These are phyloP conservation scores for Drosophila austrosaltans DNA, from an alignment of 2,888 invertebrate species.

Conservation along the genomic window DNA sequence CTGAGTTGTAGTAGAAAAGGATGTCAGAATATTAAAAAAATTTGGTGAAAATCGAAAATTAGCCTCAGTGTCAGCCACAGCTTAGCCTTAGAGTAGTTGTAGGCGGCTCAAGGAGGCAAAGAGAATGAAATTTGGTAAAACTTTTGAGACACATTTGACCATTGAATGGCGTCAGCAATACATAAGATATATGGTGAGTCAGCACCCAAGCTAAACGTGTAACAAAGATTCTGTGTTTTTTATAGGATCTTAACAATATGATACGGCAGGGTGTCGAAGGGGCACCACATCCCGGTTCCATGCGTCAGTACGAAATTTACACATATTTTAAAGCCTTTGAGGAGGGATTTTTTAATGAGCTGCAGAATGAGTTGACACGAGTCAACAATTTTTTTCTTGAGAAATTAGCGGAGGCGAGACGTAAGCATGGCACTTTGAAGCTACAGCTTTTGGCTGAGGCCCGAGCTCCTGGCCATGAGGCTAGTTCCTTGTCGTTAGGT, in stretches of 20 bases:
- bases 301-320: constrained; percentile 16
- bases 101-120: constrained; percentile 30
- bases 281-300: constrained; percentile 89
- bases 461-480: constrained; percentile 29
- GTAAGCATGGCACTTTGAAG: constrained; percentile 93
- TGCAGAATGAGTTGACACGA: constrained; percentile 95
- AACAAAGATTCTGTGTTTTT: not conserved
- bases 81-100: constrained; percentile 36
- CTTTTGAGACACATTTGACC: constrained; percentile 97
- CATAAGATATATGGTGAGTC: constrained; percentile 90
- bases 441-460: constrained; percentile 81
- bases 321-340: constrained; percentile 93
- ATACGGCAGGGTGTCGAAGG: constrained; percentile 93
- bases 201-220: not conserved
- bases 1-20: constrained; percentile 38
- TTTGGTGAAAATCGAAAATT: constrained; percentile 19
- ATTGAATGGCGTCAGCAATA: constrained; percentile 99
- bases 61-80: constrained; percentile 31
- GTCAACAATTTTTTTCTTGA: constrained; percentile 98
- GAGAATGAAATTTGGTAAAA: constrained; percentile 98
- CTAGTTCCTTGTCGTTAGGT: constrained; percentile 32
- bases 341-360: constrained; percentile 95
- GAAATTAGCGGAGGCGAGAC: constrained; percentile 97
- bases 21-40: constrained; percentile 59
- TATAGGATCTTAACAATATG: constrained; percentile 92